These are phyloP conservation scores for Pogonocichla stellata DNA, from an alignment of 2,113 vertebrate species.

Conservation along the genomic window DNA sequence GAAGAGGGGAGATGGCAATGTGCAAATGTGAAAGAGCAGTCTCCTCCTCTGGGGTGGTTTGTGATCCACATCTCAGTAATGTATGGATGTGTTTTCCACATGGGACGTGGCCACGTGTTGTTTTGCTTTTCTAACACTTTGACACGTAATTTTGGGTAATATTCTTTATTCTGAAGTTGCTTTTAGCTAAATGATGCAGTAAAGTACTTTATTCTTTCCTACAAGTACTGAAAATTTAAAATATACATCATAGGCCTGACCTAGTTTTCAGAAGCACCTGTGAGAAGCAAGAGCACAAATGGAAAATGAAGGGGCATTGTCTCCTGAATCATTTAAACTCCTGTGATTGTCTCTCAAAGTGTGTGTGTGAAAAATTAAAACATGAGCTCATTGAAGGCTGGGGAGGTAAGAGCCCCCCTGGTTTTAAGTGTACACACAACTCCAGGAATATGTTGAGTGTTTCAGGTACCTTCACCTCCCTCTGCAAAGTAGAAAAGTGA, in stretches of 20 bases:
- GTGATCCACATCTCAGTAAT: neutral
- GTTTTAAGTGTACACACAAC: neutral
- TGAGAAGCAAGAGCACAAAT: neutral
- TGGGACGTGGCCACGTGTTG: neutral
- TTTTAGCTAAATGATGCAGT: neutral
- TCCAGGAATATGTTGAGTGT: neutral
- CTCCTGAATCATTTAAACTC: neutral
- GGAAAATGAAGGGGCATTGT: neutral
- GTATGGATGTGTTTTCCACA: neutral
- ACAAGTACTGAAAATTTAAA: neutral
- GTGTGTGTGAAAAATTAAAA: neutral
- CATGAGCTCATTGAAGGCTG: neutral
- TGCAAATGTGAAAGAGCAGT: neutral
- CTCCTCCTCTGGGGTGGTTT: neutral
- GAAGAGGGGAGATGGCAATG: neutral
- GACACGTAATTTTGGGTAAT: neutral
- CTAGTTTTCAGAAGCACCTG: slow-evolving; percentile 18
- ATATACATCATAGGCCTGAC: slow-evolving; percentile 29
- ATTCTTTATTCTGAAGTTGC: neutral
- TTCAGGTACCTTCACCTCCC: neutral
- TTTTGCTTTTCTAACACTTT: neutral
- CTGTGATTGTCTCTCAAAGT: neutral
- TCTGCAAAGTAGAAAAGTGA: neutral
- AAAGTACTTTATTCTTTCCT: neutral
- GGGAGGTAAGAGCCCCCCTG: neutral